Base-by-base conservation (phyloP, 1,140 invertebrate genomes). In the Habropoda laboriosa region DNA sequence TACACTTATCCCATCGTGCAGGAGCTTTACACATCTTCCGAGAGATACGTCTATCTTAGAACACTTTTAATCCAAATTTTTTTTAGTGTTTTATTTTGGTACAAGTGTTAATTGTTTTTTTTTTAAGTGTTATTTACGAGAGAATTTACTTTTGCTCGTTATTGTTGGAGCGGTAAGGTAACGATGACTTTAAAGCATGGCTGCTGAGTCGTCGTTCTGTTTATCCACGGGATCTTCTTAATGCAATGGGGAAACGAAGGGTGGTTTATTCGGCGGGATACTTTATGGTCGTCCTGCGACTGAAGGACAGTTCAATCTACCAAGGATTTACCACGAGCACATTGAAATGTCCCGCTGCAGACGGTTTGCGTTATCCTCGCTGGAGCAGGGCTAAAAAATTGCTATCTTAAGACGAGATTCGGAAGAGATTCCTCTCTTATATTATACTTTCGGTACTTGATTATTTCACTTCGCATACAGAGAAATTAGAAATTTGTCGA, bases 181-280 rank as follows among this genome's bases (percentile, higher is more conserved):
- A 61, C 57, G 70, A 67, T 61, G 76, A 86, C 57, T 85, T 82
- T 67, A 79, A 73, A 78, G 53, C 57, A 35, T 32, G 51, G 51
- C 45, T 57, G 38, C 35, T 42, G 57, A 78, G 77, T 71, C 53
- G 58, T 45, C 60, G 12, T 12, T 82, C 81, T 91, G 88, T 88
- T 91, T 89, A 90, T 90, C 88, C 87, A 75, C 77, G 78, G 89
- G 89, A 90, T 90, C 83, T 87, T 64, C 80, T 86, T 91, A 89
- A 91, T 88, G 87, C 89, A 89, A 90, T 78, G 88, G 82, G n/a
- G 79, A 87, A 83, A 83, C 73, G 79, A 82, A 82, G 78, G 86
- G 75, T 79, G 72, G 80, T 82, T 86, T 84, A 86, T 68, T 73
- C 81, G 67, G 67, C 75, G 75, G 80, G 82, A 88, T 87, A 88